Evolutionary conservation across 2,888 invertebrate genomes (phyloP).

Genomic region (Cheilosia variabilis): DNA sequence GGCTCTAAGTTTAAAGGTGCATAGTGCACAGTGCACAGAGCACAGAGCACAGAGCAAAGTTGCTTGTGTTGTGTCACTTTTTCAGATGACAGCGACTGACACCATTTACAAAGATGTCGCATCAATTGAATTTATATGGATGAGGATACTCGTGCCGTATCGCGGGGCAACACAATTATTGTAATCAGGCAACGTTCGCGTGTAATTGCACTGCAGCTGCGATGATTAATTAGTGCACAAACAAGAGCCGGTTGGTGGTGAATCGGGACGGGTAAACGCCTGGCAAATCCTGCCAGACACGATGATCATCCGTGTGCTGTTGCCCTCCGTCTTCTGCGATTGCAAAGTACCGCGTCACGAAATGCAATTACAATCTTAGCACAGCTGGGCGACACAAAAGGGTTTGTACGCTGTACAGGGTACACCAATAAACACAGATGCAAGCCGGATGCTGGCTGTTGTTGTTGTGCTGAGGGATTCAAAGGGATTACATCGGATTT

Average conservation of each 20-base stretch:
- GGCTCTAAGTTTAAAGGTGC: conserved; percentile 20
- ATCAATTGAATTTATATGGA: conserved; percentile 17
- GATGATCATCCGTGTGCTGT: conserved; percentile 61
- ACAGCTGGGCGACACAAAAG: conserved; percentile 69
- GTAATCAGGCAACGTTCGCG: conserved; percentile 20
- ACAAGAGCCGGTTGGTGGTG: conserved; percentile 1
- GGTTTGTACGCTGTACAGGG: conserved; percentile 11
- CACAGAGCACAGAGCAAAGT: not conserved
- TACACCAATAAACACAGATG: conserved; percentile 14
- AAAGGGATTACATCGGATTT: conserved; percentile 65
- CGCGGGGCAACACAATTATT: conserved; percentile 21
- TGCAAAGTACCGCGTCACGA: conserved; percentile 66
- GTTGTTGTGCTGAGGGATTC: conserved; percentile 53
- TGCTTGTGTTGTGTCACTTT: conserved; percentile 18
- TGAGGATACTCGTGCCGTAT: not conserved
- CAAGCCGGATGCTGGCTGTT: conserved; percentile 35
- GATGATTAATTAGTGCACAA: conserved; percentile 68
- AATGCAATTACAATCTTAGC: conserved; percentile 74
- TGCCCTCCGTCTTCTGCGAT: conserved; percentile 35
- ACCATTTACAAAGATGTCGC: conserved; percentile 15
- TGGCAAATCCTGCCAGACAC: conserved; percentile 58
- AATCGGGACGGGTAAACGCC: conserved; percentile 51
- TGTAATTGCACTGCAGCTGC: conserved; percentile 26
- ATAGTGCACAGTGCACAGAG: too few species aligned
- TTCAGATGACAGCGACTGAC: conserved; percentile 32